A percentile compares a stretch with the other conserved stretches of the same genome.
phyloP scores from a whole-genome alignment of 2,797 vertebrate species.

The Notamacropus eugenii region DNA sequence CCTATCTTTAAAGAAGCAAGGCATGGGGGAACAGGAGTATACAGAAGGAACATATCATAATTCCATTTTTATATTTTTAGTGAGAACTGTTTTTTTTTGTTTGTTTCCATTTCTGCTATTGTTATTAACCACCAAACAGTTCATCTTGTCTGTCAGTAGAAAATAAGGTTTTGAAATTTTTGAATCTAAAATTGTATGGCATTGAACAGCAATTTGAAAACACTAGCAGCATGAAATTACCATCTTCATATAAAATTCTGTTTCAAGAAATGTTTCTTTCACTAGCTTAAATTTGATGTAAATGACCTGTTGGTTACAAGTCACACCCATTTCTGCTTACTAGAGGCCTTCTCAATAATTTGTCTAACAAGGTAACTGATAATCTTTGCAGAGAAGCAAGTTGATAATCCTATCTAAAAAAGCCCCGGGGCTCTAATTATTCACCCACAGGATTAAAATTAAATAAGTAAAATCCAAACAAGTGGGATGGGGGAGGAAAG shows the following conservation, averaged over 20 bases:
- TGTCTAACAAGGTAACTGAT: not conserved
- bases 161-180: conserved; percentile 2
- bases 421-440: not conserved
- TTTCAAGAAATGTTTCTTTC: conserved; percentile 4
- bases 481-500: not conserved
- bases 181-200: conserved; percentile 20
- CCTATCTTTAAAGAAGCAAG: not conserved
- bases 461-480: not conserved
- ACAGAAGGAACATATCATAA: not conserved
- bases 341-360: not conserved
- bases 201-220: not conserved
- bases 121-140: not conserved
- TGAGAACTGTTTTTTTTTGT: not conserved
- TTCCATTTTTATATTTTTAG: not conserved
- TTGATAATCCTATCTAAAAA: conserved; percentile 30
- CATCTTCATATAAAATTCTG: not conserved
- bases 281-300: not conserved
- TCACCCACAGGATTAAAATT: not conserved
- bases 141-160: not conserved
- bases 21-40: not conserved
- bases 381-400: not conserved
- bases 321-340: not conserved
- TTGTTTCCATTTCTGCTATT: not conserved
- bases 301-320: not conserved
- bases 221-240: not conserved